Conservation (phyloP, 2,888 invertebrate species). For the Argyresthia albistria region DNA sequence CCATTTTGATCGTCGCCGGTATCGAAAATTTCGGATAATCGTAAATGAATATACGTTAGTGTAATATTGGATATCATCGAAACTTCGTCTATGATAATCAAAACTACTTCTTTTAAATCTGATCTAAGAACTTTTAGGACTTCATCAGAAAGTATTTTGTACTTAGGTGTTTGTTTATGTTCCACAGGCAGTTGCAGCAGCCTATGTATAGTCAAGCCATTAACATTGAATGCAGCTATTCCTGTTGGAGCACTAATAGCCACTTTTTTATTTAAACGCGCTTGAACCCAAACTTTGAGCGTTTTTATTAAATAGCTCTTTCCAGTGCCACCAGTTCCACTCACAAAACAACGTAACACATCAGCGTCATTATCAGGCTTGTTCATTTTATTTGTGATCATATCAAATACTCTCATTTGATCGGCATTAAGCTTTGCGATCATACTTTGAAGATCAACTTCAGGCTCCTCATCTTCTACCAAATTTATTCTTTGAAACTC, state of each 20-base stretch:
- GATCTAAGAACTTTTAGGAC: conserved; percentile 15
- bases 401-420: conserved; percentile 20
- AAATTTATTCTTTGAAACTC: conserved; percentile 11
- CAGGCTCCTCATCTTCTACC: conserved; percentile 11
- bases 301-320: conserved; percentile 24
- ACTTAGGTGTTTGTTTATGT: conserved; percentile 22
- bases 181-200: conserved; percentile 24
- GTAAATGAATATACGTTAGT: conserved; percentile 15
- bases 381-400: conserved; percentile 11
- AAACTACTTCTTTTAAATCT: conserved; percentile 17
- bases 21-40: conserved; percentile 20
- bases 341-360: conserved; percentile 12
- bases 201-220: conserved; percentile 25
- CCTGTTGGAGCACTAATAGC: conserved; percentile 24
- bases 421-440: conserved; percentile 18
- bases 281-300: conserved; percentile 19
- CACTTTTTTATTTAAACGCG: conserved; percentile 17
- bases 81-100: conserved; percentile 23
- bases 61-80: conserved; percentile 16
- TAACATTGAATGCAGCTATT: conserved; percentile 29
- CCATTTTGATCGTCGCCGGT: conserved; percentile 19
- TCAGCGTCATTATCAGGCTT: conserved; percentile 6
- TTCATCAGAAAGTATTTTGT: conserved; percentile 19
- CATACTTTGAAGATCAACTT: conserved; percentile 11
- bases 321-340: conserved; percentile 23